These are phyloP conservation scores for Nothobranchius kuhntae DNA, from an alignment of 2,113 vertebrate species.

Conservation along the genomic window DNA sequence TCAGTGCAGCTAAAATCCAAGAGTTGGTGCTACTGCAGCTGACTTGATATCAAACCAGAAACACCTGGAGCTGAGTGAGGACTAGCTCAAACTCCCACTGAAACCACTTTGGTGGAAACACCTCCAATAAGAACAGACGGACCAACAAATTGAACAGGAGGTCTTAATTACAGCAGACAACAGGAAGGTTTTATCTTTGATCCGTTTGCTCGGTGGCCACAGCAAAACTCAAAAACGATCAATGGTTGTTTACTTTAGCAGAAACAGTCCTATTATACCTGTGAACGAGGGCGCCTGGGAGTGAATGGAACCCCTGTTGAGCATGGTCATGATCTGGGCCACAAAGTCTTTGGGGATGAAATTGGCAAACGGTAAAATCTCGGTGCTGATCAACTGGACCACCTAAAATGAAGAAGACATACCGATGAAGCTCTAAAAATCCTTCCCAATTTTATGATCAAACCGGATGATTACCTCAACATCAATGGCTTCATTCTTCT, in stretches of 20 bases:
- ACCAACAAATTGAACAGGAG: background rate
- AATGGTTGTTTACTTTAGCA: background rate
- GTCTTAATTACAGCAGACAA: background rate
- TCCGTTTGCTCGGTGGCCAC: background rate
- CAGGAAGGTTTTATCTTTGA: background rate
- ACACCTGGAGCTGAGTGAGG: no score
- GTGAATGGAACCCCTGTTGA: constrained; percentile 98
- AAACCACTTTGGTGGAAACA: background rate
- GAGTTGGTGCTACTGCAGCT: no score
- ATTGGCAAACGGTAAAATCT: constrained; percentile 97
- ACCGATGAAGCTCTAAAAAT: background rate
- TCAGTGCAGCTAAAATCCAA: background rate
- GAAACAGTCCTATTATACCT: constrained; percentile 76
- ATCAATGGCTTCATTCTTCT: constrained; percentile 96
- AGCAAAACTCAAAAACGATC: background rate
- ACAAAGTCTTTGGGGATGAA: constrained; percentile 99
- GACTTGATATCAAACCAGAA: no score
- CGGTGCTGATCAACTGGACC: constrained; percentile 96
- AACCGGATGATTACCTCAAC: constrained; percentile 84
- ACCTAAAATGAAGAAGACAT: constrained; percentile 80
- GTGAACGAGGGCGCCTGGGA: constrained; percentile 98
- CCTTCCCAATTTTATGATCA: no score
- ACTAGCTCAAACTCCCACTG: background rate
- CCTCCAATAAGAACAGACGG: no score
- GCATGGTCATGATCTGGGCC: constrained; percentile 98